A percentile compares a stretch with the other conserved stretches of the same genome.
These are phyloP conservation scores for Drosophila falleni DNA, from an alignment of 2,888 invertebrate genomes.

Conservation along the genomic window DNA sequence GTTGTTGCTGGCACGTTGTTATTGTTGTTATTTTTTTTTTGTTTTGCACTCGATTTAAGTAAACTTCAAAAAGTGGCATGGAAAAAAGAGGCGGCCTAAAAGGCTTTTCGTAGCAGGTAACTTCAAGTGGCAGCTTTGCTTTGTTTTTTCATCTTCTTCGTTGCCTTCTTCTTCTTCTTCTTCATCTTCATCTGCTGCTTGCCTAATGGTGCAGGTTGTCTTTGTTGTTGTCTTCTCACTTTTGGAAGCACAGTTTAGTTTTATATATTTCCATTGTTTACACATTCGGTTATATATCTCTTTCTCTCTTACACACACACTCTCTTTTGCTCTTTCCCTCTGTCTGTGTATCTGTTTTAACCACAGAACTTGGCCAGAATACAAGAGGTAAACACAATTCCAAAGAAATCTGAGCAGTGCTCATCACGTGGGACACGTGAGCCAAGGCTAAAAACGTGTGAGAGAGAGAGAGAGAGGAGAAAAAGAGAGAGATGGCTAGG, in stretches of 20 bases:
- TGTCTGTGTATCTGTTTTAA: not conserved
- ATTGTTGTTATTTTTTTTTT: not conserved
- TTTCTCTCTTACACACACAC: not conserved
- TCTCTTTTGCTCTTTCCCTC: not conserved
- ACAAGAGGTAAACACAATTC: constrained; percentile 6
- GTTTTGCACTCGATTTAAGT: constrained; percentile 50
- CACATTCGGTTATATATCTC: constrained; percentile 4
- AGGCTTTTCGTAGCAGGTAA: constrained; percentile 46
- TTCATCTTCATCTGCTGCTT: constrained; percentile 7
- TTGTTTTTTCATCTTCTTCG: constrained; percentile 1
- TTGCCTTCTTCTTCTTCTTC: constrained; percentile 6
- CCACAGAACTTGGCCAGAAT: constrained; percentile 35
- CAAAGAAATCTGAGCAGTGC: constrained; percentile 24
- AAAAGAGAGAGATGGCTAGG: not conserved
- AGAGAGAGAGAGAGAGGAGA: not conserved
- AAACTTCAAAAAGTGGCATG: constrained; percentile 51
- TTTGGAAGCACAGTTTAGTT: constrained; percentile 65
- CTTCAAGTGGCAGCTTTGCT: constrained; percentile 17
- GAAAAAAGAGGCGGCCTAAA: constrained; percentile 45
- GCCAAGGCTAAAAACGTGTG: constrained; percentile 4
- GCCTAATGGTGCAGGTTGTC: constrained; percentile 9
- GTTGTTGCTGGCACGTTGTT: not conserved
- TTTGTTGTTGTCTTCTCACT: constrained; percentile 32
- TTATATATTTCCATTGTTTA: constrained; percentile 60
- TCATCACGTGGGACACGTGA: constrained; percentile 33